Percentiles rank a stretch among this genome's conserved stretches.
Evolutionary conservation across 2,113 vertebrate species (phyloP).

Genomic region (Eudyptes chrysolophus): DNA sequence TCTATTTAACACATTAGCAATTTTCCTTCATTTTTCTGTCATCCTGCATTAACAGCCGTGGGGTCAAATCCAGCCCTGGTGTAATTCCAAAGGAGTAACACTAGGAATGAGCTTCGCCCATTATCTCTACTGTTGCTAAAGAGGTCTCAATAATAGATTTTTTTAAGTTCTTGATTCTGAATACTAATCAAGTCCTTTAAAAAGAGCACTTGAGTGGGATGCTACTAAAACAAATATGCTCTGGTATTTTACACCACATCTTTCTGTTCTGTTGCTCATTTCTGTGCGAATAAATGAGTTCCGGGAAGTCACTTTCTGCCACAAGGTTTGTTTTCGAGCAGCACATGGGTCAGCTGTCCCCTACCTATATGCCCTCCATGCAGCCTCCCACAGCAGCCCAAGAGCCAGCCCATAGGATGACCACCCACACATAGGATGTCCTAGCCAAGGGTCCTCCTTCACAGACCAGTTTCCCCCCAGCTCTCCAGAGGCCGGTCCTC

Average conservation of each 20-base stretch:
- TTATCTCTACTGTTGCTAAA: slow-evolving; percentile 18
- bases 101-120: neutral
- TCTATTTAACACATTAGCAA: slow-evolving; percentile 44
- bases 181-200: slow-evolving; percentile 43
- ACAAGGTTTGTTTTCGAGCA: rapidly evolving
- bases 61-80: slow-evolving; percentile 29
- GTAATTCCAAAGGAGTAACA: slow-evolving; percentile 34
- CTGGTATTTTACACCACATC: neutral
- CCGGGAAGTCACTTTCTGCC: neutral
- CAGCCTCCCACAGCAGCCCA: neutral
- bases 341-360: neutral
- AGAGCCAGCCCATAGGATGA: neutral
- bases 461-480: neutral
- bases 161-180: slow-evolving; percentile 39
- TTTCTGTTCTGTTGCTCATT: slow-evolving; percentile 19
- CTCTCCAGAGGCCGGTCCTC: neutral
- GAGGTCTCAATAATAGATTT: slow-evolving; percentile 48
- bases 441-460: neutral
- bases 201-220: slow-evolving; percentile 32
- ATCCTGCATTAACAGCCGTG: neutral
- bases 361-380: neutral
- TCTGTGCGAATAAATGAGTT: neutral
- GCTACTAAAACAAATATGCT: slow-evolving; percentile 44
- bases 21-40: slow-evolving; percentile 34
- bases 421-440: neutral